Evolutionary conservation across 2,888 invertebrate species (phyloP), one percentile per base, ranked within the genome.

Genomic region (Muscina levida): DNA sequence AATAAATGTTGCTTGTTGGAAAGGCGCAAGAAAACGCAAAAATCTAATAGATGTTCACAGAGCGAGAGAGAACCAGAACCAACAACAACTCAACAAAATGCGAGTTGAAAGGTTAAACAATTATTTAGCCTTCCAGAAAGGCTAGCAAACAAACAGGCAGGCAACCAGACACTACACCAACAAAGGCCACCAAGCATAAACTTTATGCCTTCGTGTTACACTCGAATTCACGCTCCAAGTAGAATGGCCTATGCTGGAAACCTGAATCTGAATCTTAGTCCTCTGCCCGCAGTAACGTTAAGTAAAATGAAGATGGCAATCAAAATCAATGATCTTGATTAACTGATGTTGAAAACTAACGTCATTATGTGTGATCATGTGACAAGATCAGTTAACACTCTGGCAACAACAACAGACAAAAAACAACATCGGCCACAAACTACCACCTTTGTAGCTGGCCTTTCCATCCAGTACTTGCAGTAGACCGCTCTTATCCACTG

Each of bases 71-170:
- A 13, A 4, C 51, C 22, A 51, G 19, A 46, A 17, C 15, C 31
- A 31, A 31, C 31, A 31, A 5, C 65, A 39, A 67, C 42, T 37
- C 17, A 70, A 67, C 53, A 22, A 68, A 78, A 68, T 72, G 79
- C 72, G 77, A 82, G 84, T 85, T 84, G 74, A 85, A 84, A 85
- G 85, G 84, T 85, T 85, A 85, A 83, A 84, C 84, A 84, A 84
- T 85, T 85, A 85, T 84, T 85, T 84, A 82, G 79, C 65, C 51
- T 57, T n/a, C n/a, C n/a, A n/a, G n/a, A n/a, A n/a, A n/a, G n/a
- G n/a, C n/a, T n/a, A n/a, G n/a, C n/a, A n/a, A n/a, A n/a, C n/a
- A n/a, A n/a, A n/a, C n/a, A n/a, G 48, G 48, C 42, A 70, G 1
- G 1, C 24, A 67, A 56, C 26, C 71, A 77, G 2, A 46, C 26